phyloP scores from a whole-genome alignment of 2,113 vertebrate genomes.

The Cephalopholis sonnerati region DNA sequence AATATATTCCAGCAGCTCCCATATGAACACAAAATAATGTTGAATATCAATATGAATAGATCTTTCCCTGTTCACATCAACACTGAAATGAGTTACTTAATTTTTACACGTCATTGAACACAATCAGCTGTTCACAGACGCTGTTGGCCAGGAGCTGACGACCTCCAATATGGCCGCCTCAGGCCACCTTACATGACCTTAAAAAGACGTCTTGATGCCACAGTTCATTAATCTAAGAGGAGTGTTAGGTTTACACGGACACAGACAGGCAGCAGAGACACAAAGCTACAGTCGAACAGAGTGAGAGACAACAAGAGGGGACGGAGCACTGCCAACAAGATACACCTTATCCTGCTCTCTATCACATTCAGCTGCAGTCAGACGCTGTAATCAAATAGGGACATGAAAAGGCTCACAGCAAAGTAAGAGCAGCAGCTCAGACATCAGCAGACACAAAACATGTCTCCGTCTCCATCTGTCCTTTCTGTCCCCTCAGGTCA shows the following conservation, averaged over 20 bases:
- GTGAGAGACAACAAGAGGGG: not conserved
- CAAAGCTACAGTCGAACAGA: not conserved
- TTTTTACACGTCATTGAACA: not conserved
- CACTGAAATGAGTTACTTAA: not conserved
- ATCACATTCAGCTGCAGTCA: not conserved
- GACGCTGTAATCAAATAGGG: not conserved
- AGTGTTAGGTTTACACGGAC: not conserved
- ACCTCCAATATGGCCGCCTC: not conserved
- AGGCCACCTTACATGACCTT: not conserved
- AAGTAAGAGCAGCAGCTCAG: no score
- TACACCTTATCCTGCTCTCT: not conserved
- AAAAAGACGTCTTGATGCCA: not conserved
- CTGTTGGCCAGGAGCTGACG: not conserved
- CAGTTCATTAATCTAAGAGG: constrained; percentile 6
- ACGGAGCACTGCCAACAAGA: not conserved
- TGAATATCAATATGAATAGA: no score
- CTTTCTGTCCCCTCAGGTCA: not conserved
- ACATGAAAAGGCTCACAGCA: not conserved
- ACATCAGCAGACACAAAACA: not conserved
- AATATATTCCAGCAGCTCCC: no score
- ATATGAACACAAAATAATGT: no score
- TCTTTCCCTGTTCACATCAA: no score
- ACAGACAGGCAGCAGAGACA: no score
- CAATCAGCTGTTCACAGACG: not conserved
- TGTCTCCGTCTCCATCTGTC: not conserved